phyloP scores from a whole-genome alignment of 2,888 invertebrate genomes.

The Mesopsocus fuscifrons region DNA sequence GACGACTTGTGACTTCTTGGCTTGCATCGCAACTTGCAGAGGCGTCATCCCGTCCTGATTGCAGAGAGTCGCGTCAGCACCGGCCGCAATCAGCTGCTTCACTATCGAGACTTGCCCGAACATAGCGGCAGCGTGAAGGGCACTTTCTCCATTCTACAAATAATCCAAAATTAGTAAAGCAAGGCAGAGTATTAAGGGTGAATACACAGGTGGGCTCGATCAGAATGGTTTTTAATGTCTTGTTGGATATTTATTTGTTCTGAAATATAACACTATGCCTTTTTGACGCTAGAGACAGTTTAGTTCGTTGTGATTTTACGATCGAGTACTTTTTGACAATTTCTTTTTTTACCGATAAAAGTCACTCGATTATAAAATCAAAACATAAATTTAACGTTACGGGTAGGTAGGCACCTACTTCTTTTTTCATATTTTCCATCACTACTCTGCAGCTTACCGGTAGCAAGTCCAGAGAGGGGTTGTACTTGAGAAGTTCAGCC shows the following conservation, averaged over 20 bases:
- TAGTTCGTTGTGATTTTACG: neutral
- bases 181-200: neutral
- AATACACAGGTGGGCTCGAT: neutral
- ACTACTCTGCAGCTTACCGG: too few species aligned
- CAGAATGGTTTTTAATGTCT: neutral
- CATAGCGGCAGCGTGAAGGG: slow-evolving; percentile 78
- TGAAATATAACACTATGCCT: too few species aligned
- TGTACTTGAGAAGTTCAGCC: slow-evolving; percentile 59
- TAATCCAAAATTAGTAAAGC: slow-evolving; percentile 10
- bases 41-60: slow-evolving; percentile 56
- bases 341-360: too few species aligned
- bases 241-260: too few species aligned
- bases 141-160: slow-evolving; percentile 74
- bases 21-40: slow-evolving; percentile 39
- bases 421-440: neutral
- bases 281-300: too few species aligned
- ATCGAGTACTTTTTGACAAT: too few species aligned
- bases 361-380: too few species aligned
- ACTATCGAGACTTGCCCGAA: slow-evolving; percentile 69
- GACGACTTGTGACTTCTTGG: slow-evolving; percentile 32
- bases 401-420: neutral
- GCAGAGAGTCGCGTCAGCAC: slow-evolving; percentile 42
- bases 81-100: slow-evolving; percentile 50
- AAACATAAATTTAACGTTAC: too few species aligned
- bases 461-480: slow-evolving; percentile 61